phyloP scores from a whole-genome alignment of 1,140 invertebrate species.

The Lineus longissimus region DNA sequence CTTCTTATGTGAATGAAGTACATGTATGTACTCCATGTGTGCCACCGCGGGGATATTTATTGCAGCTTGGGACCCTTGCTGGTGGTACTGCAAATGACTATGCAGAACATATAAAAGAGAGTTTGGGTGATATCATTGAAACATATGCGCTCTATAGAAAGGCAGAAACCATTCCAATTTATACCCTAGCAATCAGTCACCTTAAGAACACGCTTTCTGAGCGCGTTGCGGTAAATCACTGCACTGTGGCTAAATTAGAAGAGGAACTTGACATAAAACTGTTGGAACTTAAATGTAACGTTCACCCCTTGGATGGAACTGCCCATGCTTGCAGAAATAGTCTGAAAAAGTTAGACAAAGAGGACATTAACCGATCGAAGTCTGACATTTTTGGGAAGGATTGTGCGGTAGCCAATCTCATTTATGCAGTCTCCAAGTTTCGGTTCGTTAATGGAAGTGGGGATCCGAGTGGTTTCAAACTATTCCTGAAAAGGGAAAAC shows the following conservation, averaged over 20 bases:
- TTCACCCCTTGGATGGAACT: conserved; percentile 3
- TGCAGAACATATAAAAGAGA: neutral
- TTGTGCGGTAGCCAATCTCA: neutral
- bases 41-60: neutral
- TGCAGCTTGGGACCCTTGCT: conserved; percentile 4
- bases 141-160: neutral
- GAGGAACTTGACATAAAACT: neutral
- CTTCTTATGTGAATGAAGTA: neutral
- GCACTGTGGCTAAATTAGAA: neutral
- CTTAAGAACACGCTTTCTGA: neutral
- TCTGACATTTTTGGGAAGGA: neutral
- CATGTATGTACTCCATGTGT: neutral
- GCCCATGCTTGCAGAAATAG: too few species aligned
- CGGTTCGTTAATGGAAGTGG: neutral
- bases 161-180: neutral
- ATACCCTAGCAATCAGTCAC: neutral
- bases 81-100: neutral
- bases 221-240: neutral
- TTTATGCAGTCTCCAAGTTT: neutral
- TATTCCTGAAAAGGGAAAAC: neutral
- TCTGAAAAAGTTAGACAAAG: too few species aligned
- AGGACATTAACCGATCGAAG: too few species aligned
- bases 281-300: conserved; percentile 2
- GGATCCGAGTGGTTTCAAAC: conserved; percentile 4
- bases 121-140: neutral